Evolutionary conservation across 2,797 vertebrate species (phyloP), one percentile per base, ranked within the genome.

Genomic region (Sebastes hopkinsi): DNA sequence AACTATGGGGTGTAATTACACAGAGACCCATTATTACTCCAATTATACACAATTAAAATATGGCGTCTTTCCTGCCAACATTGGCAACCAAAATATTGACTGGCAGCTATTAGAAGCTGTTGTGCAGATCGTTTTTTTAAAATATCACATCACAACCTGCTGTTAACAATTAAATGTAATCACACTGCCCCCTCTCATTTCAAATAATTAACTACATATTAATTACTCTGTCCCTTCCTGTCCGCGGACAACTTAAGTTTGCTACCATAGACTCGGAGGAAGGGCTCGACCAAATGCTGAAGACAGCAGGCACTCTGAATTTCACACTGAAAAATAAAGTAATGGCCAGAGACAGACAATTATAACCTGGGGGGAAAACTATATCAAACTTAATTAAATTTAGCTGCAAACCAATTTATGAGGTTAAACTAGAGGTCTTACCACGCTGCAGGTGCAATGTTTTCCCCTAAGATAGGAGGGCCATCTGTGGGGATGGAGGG

Each of bases 131-230:
- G 3, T 8, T 5, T 72, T 11, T 11, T 68, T 69, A 30, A 29
- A 77, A 69, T 29, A 2, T 25, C 36, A 27, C 38, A 34, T 50
- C 50, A 38, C 20, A 85, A 72, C 70, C 46, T 68, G 29, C 54
- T 52, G 66, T 66, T 80, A 78, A 75, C 27, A 76, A 75, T 73
- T 80, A 77, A 55, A 84, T 27, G 25, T 38, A 79, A 75, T 81
- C 5, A 42, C 52, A 74, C 11, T 9, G 67, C 80, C 78, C 50
- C 22, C 20, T 29, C 6, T 87, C 18, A 58, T 76, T 72, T 69
- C 12, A 77, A 77, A 78, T n/a, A 50, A 79, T 69, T 13, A 80
- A 30, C 36, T 69, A 14, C 12, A 50, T 29, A 77, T 67, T 3
- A 82, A 30, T 25, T 67, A 6, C 8, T 50, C 10, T 0, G 52